These are phyloP conservation scores for Heliocidaris tuberculata DNA, from an alignment of 35 echinoderm and acorn worm genomes.

Conservation along the genomic window DNA sequence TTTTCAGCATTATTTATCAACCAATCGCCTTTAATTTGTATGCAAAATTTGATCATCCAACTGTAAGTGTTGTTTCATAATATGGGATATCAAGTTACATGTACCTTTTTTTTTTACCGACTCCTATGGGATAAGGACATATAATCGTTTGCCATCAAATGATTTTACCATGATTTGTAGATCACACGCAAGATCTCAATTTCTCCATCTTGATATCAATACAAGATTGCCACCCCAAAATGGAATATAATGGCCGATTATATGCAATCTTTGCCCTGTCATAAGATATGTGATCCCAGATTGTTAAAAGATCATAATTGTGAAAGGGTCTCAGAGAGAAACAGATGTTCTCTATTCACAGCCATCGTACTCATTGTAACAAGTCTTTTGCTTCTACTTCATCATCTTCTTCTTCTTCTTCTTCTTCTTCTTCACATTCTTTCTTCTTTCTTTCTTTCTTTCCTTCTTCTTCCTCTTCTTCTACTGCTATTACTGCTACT, in stretches of 20 bases:
- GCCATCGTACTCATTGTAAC: not conserved
- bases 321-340: not conserved
- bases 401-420: not conserved
- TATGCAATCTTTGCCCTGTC: not conserved
- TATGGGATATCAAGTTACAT: not conserved
- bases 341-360: not conserved
- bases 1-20: too few relatives aligned
- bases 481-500: too few relatives aligned
- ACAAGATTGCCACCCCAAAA: not conserved
- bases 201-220: not conserved
- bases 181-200: slow-evolving; percentile 32
- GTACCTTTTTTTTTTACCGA: not conserved
- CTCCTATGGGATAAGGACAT: not conserved
- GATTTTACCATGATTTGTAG: slow-evolving; percentile 11
- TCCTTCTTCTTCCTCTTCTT: not conserved
- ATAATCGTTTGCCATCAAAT: not conserved
- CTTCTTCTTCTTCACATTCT: not conserved
- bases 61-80: not conserved
- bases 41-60: not conserved
- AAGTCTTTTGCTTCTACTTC: not conserved
- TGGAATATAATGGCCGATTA: slow-evolving; percentile 4
- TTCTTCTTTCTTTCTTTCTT: not conserved
- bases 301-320: not conserved
- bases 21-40: not conserved
- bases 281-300: not conserved